Evolutionary conservation across 1,140 invertebrate genomes (phyloP).

Genomic region (Berghia stephanieae): DNA sequence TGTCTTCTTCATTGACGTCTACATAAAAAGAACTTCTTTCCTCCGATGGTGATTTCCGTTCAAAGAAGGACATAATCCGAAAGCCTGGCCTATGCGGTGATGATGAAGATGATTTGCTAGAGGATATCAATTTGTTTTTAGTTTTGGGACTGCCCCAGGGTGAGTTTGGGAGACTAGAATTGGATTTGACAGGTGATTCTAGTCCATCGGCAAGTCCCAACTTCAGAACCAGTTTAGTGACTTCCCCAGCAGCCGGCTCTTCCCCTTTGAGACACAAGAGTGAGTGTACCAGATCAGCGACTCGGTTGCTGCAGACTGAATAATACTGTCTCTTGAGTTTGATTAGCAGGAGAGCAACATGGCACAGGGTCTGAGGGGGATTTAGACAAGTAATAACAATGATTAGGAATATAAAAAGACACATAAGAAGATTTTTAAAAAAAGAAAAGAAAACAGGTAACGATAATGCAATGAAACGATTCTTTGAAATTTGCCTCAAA

Average conservation of each 20-base stretch:
- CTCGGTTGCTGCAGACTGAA: constrained; percentile 49
- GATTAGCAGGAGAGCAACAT: constrained; percentile 49
- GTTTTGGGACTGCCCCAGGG: constrained; percentile 44
- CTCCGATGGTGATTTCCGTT: constrained; percentile 49
- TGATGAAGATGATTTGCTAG: constrained; percentile 34
- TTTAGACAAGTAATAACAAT: background rate
- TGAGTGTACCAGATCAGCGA: constrained; percentile 46
- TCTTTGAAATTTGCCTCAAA: background rate
- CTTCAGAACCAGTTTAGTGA: constrained; percentile 35
- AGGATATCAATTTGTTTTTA: constrained; percentile 30
- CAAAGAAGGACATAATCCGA: constrained; percentile 56
- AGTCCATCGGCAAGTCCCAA: constrained; percentile 31
- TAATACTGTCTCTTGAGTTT: constrained; percentile 58
- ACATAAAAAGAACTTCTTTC: constrained; percentile 56
- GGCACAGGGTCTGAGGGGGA: constrained; percentile 46
- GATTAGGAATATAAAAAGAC: background rate
- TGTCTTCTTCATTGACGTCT: constrained; percentile 43
- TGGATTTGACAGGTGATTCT: constrained; percentile 28
- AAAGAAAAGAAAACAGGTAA: background rate
- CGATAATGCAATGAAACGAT: background rate
- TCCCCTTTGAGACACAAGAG: constrained; percentile 42
- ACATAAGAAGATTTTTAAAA: background rate
- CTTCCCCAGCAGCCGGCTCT: constrained; percentile 38
- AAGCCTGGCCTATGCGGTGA: constrained; percentile 34
- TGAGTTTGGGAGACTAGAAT: constrained; percentile 39